Percentiles rank a stretch among this genome's conserved stretches.
Evolutionary conservation across 2,888 invertebrate species (phyloP).

Genomic region (Conchocele bisecta): DNA sequence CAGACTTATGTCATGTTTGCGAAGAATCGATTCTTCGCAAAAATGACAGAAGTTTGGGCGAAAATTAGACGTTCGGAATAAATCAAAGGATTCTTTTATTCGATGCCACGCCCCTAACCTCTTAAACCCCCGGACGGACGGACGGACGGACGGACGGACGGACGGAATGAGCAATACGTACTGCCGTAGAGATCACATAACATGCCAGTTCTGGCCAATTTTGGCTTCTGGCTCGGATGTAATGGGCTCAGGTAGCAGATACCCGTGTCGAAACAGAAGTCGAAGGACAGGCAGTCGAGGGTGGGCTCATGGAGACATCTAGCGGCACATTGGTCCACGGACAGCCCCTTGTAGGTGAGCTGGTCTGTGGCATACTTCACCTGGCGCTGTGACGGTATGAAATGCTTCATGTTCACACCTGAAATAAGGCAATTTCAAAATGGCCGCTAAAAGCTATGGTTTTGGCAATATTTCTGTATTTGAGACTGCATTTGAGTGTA

Average conservation of each 20-base stretch:
- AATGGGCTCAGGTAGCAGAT: conserved; percentile 59
- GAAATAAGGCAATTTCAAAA: too few relatives aligned
- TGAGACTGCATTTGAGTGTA: too few relatives aligned
- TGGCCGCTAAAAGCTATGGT: too few relatives aligned
- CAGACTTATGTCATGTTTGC: too few relatives aligned
- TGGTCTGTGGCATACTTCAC: conserved; percentile 31
- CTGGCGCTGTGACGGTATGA: conserved; percentile 37
- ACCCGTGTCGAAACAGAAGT: conserved; percentile 69
- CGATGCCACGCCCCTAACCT: too few relatives aligned
- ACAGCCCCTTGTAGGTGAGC: conserved; percentile 51
- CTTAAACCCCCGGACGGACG: too few relatives aligned
- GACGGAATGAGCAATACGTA: too few relatives aligned
- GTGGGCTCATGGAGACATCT: conserved; percentile 59
- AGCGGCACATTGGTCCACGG: conserved; percentile 73
- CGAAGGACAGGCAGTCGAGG: conserved; percentile 68
- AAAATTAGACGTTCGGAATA: too few relatives aligned
- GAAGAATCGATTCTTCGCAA: too few relatives aligned
- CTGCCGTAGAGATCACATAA: conserved; percentile 69
- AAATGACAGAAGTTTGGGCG: too few relatives aligned
- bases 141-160: too few relatives aligned
- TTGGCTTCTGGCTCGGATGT: conserved; percentile 58
- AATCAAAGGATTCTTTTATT: neutral
- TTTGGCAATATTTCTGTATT: too few relatives aligned
- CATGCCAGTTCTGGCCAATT: conserved; percentile 23
- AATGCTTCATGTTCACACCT: conserved; percentile 55